Evolutionary conservation across 2,888 invertebrate genomes (phyloP).

Genomic region (Euclidia mi): DNA sequence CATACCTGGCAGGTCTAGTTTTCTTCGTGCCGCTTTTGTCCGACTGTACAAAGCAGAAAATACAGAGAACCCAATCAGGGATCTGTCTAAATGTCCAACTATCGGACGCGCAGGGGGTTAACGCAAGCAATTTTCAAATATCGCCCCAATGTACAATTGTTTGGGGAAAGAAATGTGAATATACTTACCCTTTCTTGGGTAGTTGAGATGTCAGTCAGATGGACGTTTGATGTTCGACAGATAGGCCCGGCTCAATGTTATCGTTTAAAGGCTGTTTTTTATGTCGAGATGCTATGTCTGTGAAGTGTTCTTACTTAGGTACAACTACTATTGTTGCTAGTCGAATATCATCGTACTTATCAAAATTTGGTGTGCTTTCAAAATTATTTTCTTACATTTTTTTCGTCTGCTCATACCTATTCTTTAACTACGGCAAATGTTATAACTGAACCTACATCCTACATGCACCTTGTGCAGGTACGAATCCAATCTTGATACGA

Average conservation of each 20-base stretch:
- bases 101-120: conserved; percentile 55
- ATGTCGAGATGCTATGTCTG: no score
- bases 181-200: conserved; percentile 16
- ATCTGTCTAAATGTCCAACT: conserved; percentile 72
- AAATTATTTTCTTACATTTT: no score
- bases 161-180: conserved; percentile 31
- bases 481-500: no score
- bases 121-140: conserved; percentile 53
- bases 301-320: no score
- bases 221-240: neutral
- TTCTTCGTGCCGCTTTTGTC: conserved; percentile 69
- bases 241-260: neutral
- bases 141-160: conserved; percentile 38
- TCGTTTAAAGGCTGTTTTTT: no score
- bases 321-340: no score
- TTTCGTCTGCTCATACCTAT: no score
- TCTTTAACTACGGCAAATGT: no score
- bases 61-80: conserved; percentile 76
- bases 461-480: no score
- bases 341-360: no score
- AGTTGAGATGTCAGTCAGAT: conserved; percentile 20
- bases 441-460: no score
- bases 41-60: conserved; percentile 65
- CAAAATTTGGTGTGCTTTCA: no score
- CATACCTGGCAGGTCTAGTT: conserved; percentile 63